Evolutionary conservation across 2,113 vertebrate species (phyloP), one percentile per base, ranked within the genome.

Genomic region (Murina feae): DNA sequence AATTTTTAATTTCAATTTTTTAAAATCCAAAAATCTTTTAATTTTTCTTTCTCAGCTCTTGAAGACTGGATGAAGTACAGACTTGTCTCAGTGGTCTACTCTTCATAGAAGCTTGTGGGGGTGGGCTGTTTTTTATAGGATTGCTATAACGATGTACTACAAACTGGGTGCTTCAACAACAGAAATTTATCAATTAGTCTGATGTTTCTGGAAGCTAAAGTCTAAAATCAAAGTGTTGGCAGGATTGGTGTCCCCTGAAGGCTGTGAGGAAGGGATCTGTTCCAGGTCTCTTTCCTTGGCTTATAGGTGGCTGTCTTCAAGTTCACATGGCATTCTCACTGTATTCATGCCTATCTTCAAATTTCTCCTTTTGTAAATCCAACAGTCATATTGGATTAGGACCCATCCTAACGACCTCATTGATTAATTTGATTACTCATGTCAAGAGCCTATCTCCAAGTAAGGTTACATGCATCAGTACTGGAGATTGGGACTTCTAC

Each of bases 41-140:
- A 42, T 71, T 89, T 39, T 60, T 49, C 51, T 60, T 91, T 74
- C 60, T 81, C 20, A 32, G 3, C 51, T 74, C 10, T 49, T 72
- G 76, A 58, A 42, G 11, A 51, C 4, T n/a, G 2, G n/a, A 13
- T 35, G 44, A 39, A 83, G 5, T 63, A 6, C 18, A 7, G 42
- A 7, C 14, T 68, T 9, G 17, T 53, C 47, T 11, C 18, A 17
- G 39, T 8, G 37, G 6, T 21, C 53, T 42, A 37, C 60, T 10
- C 5, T 20, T 4, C 47, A 20, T 1, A 12, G 0, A 4, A 12
- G 10, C 16, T 84, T 30, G 17, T 23, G 14, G n/a, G 18, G 4
- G 6, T 5, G 9, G 49, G 39, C 69, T 39, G 25, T 23, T 76
- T 63, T 72, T 72, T 32, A 39, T 44, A 51, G 12, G 18, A 42